phyloP scores from a whole-genome alignment of 2,113 vertebrate genomes.

The Sphyrna mokarran region DNA sequence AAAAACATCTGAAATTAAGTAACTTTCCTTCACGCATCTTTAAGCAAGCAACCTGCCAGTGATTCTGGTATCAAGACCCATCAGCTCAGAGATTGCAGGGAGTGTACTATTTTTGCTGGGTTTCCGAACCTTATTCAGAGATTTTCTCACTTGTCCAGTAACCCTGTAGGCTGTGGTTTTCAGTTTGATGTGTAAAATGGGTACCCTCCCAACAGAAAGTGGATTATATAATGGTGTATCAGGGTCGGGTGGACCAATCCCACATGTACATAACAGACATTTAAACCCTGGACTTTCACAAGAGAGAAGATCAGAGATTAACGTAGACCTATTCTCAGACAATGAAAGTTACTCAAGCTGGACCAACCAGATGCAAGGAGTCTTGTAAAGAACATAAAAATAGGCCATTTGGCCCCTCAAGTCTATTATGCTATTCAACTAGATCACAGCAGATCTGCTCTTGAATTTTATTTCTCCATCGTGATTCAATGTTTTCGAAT shows the following conservation, averaged over 20 bases:
- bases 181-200: neutral
- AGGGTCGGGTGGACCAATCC: neutral
- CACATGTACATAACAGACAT: neutral
- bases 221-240: neutral
- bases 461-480: neutral
- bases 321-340: neutral
- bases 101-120: neutral
- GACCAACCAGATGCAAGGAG: neutral
- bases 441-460: neutral
- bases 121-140: neutral
- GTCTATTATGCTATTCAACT: neutral
- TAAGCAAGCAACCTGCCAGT: slow-evolving; percentile 4
- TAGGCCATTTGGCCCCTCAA: neutral
- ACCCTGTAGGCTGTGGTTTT: neutral
- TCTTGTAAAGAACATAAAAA: neutral
- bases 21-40: neutral
- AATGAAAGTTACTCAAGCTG: neutral
- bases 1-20: slow-evolving; percentile 8
- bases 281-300: neutral
- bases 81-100: too few relatives aligned
- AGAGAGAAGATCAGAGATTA: neutral
- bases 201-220: neutral
- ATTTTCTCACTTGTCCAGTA: neutral
- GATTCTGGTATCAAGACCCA: neutral
- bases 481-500: neutral